Conservation (phyloP, 1,140 invertebrate genomes). For the Nasonia longicornis region DNA sequence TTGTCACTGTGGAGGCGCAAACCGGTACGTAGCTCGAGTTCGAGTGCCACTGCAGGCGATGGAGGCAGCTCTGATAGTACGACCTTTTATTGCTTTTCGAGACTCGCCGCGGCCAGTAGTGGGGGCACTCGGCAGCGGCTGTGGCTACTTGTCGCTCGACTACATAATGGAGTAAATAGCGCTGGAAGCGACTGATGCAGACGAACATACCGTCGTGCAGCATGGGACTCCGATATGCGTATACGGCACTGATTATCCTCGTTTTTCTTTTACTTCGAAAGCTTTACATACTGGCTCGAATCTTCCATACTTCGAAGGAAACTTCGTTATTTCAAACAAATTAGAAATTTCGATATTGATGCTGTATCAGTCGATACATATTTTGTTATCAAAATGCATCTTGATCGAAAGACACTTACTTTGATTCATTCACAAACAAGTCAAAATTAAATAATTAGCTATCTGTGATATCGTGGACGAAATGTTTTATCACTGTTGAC, state of each 20-base stretch:
- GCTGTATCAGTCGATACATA: no score
- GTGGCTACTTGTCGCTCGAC: not conserved
- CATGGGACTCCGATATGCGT: no score
- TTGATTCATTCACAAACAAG: no score
- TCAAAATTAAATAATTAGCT: no score
- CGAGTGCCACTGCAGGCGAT: not conserved
- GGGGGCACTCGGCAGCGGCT: not conserved
- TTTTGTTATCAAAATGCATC: no score
- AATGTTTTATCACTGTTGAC: no score
- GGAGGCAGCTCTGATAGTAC: not conserved
- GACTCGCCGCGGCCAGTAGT: not conserved
- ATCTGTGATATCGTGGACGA: no score
- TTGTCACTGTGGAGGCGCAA: not conserved
- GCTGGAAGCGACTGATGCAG: not conserved
- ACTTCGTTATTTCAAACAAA: no score
- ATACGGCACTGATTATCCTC: not conserved
- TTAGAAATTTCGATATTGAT: no score
- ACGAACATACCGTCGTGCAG: not conserved
- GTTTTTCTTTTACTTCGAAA: not conserved
- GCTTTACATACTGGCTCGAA: no score
- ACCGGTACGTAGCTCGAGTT: not conserved
- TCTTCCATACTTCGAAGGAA: no score
- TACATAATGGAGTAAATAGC: not conserved
- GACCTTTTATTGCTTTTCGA: conserved; percentile 17
- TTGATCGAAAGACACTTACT: no score